Evolutionary conservation across 2,797 vertebrate species (phyloP), one percentile per base, ranked within the genome.

Genomic region (Loriculus beryllinus): DNA sequence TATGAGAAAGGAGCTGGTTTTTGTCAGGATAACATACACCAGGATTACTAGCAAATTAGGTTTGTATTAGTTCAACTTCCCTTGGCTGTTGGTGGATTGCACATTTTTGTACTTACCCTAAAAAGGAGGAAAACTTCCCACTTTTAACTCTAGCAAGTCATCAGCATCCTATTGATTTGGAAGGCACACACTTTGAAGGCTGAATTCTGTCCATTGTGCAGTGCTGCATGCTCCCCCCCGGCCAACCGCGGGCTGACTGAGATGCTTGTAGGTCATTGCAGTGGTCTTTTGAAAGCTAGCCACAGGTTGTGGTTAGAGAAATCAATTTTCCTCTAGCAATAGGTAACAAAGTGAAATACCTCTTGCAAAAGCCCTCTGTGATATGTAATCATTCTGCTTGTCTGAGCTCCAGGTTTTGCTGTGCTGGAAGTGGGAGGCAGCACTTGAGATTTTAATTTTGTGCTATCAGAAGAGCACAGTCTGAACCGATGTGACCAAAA

Each of bases 371-470:
- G 26, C 59, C 33, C 35, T 79, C 51, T 40, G 47, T 40, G 67
- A n/a, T 88, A 54, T 91, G 42, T 74, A 86, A 79, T 88, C 56
- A 48, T 79, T 74, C 43, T 86, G n/a, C 43, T 94, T 45, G 18
- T 82, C 88, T 45, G 10, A 35, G 63, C 25, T 74, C 51, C 52
- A 45, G 4, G 28, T 72, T 88, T 88, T 72, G 39, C 63, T 56
- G 2, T 63, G 47, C 51, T 88, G 48, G 25, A 54, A 72, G 51
- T 19, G 31, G 81, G 51, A 84, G n/a, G 51, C 59, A 86, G 51
- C 43, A 31, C 68, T 70, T 92, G 74, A 72, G 67, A 35, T 92
- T 90, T 92, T 86, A 83, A 84, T 93, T 92, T 79, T 65, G 49
- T 86, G 43, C 86, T 88, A 25, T 88, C 47, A 6, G 82, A 35